A percentile compares a stretch with the other conserved stretches of the same genome.
phyloP scores from a whole-genome alignment of 2,888 invertebrate genomes.

The Notodromas monacha region DNA sequence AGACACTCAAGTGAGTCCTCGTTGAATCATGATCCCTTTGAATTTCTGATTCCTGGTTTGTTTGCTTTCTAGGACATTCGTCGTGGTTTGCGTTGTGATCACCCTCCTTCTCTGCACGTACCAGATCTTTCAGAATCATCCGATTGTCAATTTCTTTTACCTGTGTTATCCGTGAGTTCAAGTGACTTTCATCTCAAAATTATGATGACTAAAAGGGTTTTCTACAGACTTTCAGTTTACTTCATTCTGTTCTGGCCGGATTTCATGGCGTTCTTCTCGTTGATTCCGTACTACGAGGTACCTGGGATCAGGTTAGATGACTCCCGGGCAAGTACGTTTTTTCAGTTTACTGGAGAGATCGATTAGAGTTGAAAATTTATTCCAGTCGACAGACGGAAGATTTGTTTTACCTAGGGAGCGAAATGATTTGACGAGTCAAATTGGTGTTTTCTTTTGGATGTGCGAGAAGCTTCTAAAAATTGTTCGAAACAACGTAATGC shows the following conservation, averaged over 20 bases:
- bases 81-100: constrained; percentile 26
- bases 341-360: too few relatives aligned
- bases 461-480: too few relatives aligned
- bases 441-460: too few relatives aligned
- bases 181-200: constrained; percentile 7
- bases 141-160: constrained; percentile 42
- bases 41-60: too few relatives aligned
- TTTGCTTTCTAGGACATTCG: constrained; percentile 28
- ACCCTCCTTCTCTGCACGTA: constrained; percentile 26
- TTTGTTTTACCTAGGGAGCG: too few relatives aligned
- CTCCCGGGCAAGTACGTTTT: too few relatives aligned
- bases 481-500: too few relatives aligned
- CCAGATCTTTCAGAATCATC: constrained; percentile 36
- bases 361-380: too few relatives aligned
- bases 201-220: constrained; percentile 5
- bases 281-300: constrained; percentile 13
- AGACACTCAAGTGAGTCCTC: background rate
- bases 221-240: constrained; percentile 32
- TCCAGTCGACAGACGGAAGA: too few relatives aligned
- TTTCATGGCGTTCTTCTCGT: constrained; percentile 39
- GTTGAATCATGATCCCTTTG: too few relatives aligned
- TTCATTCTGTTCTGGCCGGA: constrained; percentile 45
- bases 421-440: too few relatives aligned
- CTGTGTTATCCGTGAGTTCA: constrained; percentile 59
- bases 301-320: constrained; percentile 1